Conservation (phyloP, 1,140 invertebrate species). For the Oedothorax gibbosus region DNA sequence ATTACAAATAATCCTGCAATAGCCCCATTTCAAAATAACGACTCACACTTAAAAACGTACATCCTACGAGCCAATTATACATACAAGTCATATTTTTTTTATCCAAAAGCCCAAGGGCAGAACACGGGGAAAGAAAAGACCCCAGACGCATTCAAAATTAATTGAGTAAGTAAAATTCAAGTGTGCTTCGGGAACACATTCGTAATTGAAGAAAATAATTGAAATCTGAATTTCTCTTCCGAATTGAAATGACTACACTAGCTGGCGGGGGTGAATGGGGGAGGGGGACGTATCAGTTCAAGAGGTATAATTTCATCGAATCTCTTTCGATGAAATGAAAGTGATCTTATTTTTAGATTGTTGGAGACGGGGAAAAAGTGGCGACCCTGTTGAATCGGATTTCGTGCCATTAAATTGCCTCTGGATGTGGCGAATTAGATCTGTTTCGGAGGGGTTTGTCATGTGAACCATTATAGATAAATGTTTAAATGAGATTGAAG, state of each 20-base stretch:
- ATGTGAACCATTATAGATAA: no score
- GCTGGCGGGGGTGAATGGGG: neutral
- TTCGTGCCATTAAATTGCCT: no score
- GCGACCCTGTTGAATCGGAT: no score
- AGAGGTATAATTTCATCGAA: slow-evolving; percentile 40
- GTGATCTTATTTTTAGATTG: slow-evolving; percentile 42
- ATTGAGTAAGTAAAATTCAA: slow-evolving; percentile 56
- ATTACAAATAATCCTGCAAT: no score
- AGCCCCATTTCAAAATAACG: no score
- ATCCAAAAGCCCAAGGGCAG: neutral
- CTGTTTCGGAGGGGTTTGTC: no score
- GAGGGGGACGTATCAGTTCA: neutral
- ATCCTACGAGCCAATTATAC: no score
- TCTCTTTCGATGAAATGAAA: slow-evolving; percentile 20
- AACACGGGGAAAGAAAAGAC: neutral
- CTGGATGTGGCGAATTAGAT: no score
- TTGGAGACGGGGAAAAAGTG: neutral
- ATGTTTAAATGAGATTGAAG: no score
- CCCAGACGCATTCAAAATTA: slow-evolving; percentile 53
- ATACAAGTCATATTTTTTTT: no score
- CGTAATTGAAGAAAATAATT: slow-evolving; percentile 61
- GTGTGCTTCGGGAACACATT: neutral
- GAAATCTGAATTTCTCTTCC: slow-evolving; percentile 50
- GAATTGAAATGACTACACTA: slow-evolving; percentile 57
- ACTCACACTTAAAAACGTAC: no score